phyloP scores from a whole-genome alignment of 2,113 vertebrate genomes.

The Sterna hirundo region DNA sequence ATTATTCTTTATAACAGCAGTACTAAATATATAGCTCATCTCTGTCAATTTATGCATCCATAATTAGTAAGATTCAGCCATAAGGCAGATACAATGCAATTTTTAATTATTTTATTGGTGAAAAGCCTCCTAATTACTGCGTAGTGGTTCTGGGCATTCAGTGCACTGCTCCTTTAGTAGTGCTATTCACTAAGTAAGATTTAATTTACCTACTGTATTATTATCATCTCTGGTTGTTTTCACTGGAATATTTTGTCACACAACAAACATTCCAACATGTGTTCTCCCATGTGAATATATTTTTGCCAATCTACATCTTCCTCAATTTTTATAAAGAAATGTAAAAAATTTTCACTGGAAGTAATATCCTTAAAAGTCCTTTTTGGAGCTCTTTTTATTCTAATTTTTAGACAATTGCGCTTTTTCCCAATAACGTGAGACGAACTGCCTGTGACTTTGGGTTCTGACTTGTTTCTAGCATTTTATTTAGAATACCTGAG shows the following conservation, averaged over 20 bases:
- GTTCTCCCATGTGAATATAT: not conserved
- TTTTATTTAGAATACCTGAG: not conserved
- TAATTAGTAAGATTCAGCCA: not conserved
- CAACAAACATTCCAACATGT: not conserved
- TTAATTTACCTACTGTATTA: not conserved
- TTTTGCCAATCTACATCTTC: not conserved
- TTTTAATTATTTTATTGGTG: conserved; percentile 1
- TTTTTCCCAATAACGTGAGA: not conserved
- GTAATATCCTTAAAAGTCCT: not conserved
- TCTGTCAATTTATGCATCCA: not conserved
- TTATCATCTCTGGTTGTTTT: not conserved
- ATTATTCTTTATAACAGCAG: not conserved
- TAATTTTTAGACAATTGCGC: not conserved
- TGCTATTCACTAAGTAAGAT: not conserved
- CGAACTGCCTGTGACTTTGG: not conserved
- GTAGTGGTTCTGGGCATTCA: not conserved
- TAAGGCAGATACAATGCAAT: not conserved
- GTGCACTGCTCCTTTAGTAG: not conserved
- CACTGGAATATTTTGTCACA: not conserved
- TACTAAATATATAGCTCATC: not conserved
- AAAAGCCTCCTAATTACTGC: not conserved
- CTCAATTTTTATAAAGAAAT: not conserved
- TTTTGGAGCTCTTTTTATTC: not conserved
- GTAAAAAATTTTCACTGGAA: not conserved
- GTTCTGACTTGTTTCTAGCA: not conserved